A percentile compares a stretch with the other conserved stretches of the same genome.
phyloP scores from a whole-genome alignment of 2,888 invertebrate genomes.

The Netelia inedita region DNA sequence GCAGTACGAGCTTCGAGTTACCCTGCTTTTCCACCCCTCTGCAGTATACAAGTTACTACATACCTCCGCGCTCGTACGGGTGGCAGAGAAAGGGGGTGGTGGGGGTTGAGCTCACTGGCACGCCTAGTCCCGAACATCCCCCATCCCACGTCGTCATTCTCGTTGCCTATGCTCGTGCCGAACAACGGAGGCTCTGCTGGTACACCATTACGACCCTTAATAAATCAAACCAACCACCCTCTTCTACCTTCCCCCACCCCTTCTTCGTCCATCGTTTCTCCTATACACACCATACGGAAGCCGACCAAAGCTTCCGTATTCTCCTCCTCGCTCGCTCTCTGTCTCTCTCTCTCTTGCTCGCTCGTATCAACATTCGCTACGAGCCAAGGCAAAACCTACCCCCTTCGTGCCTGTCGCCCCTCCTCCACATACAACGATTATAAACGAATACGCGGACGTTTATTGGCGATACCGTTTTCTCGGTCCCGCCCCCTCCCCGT shows the following conservation, averaged over 20 bases:
- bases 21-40: conserved; percentile 12
- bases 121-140: conserved; percentile 41
- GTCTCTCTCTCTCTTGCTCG: neutral
- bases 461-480: conserved; percentile 66
- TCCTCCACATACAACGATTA: conserved; percentile 55
- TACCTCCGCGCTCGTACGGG: neutral
- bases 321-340: neutral
- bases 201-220: conserved; percentile 78
- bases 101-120: too few relatives aligned
- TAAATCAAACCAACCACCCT: conserved; percentile 77
- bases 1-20: conserved; percentile 48
- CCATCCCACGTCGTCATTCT: conserved; percentile 43
- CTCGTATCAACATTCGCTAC: neutral
- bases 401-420: neutral
- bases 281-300: conserved; percentile 18
- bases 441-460: conserved; percentile 71
- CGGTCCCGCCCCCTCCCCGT: conserved; percentile 30
- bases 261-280: conserved; percentile 32
- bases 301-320: conserved; percentile 35
- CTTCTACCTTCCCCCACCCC: conserved; percentile 19
- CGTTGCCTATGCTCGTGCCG: conserved; percentile 60
- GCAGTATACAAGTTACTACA: conserved; percentile 39
- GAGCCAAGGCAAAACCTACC: conserved; percentile 18
- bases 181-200: conserved; percentile 67
- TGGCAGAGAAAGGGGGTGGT: too few relatives aligned